These are phyloP conservation scores for Eupithecia pulchellata DNA, from an alignment of 2,888 invertebrate species.

Conservation along the genomic window DNA sequence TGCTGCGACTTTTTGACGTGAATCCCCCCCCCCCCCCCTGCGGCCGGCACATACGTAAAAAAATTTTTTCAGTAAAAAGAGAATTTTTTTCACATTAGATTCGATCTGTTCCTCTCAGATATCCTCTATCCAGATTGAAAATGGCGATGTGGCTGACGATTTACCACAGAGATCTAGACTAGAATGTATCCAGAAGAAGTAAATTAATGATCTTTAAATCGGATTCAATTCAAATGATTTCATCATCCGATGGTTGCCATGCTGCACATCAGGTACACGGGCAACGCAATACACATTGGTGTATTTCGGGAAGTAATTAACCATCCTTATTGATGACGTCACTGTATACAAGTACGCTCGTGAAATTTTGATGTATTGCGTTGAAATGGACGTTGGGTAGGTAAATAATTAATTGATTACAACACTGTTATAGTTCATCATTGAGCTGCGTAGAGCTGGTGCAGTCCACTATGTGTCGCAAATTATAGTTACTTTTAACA, in stretches of 20 bases:
- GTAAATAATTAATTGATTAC: background rate
- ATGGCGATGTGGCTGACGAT: too few species aligned
- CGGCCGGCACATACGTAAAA: too few species aligned
- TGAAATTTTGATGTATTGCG: constrained; percentile 31
- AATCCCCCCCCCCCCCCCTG: too few species aligned
- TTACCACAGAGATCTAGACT: too few species aligned
- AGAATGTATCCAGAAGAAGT: too few species aligned
- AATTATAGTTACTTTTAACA: too few species aligned
- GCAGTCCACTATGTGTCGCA: too few species aligned
- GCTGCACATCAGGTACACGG: constrained; percentile 9
- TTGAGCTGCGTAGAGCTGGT: background rate
- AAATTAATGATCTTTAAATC: background rate
- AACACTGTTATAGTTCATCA: background rate
- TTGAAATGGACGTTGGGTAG: constrained; percentile 2
- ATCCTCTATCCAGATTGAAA: too few species aligned
- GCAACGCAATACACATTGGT: constrained; percentile 16
- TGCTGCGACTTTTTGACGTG: too few species aligned
- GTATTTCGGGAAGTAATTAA: constrained; percentile 30
- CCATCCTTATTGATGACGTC: constrained; percentile 27
- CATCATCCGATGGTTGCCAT: background rate
- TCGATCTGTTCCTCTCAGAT: too few species aligned
- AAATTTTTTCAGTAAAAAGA: too few species aligned
- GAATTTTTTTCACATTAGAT: too few species aligned
- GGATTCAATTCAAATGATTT: background rate
- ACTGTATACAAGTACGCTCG: constrained; percentile 28